Percentiles rank a stretch among this genome's conserved stretches.
Conservation (phyloP, 1,140 invertebrate genomes). For the Mycetomoellerius zeteki region DNA sequence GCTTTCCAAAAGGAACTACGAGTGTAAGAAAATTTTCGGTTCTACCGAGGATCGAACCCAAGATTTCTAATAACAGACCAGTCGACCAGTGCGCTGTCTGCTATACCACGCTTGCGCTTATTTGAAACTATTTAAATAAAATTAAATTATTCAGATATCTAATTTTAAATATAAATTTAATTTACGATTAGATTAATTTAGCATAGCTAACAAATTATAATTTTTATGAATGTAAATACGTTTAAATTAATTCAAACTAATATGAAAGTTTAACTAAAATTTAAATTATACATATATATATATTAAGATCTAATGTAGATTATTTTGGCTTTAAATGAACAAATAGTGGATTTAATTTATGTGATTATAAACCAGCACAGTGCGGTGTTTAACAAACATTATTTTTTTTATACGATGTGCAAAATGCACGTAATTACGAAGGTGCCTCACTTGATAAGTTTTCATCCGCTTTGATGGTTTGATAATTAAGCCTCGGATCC, state of each 20-base stretch:
- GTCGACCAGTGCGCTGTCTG: no score
- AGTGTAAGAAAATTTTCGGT: no score
- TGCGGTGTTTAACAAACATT: background rate
- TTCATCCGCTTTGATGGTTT: slow-evolving; percentile 41
- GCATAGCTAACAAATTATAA: background rate
- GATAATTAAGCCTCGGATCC: slow-evolving; percentile 17
- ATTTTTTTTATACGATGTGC: background rate
- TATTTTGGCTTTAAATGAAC: background rate
- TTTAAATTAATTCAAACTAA: background rate
- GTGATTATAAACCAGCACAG: slow-evolving; percentile 1
- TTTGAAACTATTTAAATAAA: no score
- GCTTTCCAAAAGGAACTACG: no score
- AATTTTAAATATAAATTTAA: no score
- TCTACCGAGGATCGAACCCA: no score
- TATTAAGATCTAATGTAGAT: background rate
- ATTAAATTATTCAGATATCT: no score
- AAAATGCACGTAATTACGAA: slow-evolving; percentile 20
- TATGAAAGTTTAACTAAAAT: background rate
- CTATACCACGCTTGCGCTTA: no score
- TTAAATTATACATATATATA: no score
- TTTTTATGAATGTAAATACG: background rate
- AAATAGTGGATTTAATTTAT: background rate
- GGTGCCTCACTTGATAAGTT: background rate
- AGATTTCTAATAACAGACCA: no score
- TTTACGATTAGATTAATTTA: background rate